Base-by-base conservation (phyloP, 2,113 vertebrate species). In the Tautogolabrus adspersus region DNA sequence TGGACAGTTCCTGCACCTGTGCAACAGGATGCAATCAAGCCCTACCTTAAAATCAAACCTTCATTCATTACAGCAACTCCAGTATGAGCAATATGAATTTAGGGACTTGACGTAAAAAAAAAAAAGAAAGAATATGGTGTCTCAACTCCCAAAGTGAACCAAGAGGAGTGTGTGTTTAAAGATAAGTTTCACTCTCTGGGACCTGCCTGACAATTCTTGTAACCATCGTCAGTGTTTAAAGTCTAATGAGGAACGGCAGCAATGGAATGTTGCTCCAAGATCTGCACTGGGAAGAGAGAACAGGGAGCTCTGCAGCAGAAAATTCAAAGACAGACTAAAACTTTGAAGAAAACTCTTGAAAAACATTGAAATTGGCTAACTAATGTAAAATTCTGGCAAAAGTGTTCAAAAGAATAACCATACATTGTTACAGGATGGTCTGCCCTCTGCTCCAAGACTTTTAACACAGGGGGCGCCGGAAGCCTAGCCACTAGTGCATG, bases 231-330 rank as follows among this genome's bases (percentile, higher is more conserved):
- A 75, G 49, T 72, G 70, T 72, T 87, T 76, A 56, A 74, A 56
- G 51, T 75, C 68, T 84, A 89, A 90, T 89, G 81, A 88, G 75
- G 75, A 83, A 46, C 11, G 72, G 81, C 87, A 90, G 77, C 68
- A 81, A 75, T 66, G 70, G 49, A 82, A 58, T 12, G 66, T 77
- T 23, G 72, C 79, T 85, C 61, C 44, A n/a, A 87, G 81, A 54
- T 55, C 54, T 51, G 72, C 74, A 79, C 56, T 6, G 38, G 18
- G 54, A 75, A 21, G n/a, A 78, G 68, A 65, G 78, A 85, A 54
- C 34, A 30, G 47, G 52, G 61, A 79, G 75, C 55, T 49, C 54
- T 65, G 19, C 71, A 79, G 71, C 79, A 77, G 73, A 46, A 79
- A 70, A 77, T 68, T 52, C 26, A 16, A 38, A 66, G 68, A 46